Evolutionary conservation across 2,113 vertebrate genomes (phyloP), one percentile per base, ranked within the genome.

Genomic region (Strix uralensis): DNA sequence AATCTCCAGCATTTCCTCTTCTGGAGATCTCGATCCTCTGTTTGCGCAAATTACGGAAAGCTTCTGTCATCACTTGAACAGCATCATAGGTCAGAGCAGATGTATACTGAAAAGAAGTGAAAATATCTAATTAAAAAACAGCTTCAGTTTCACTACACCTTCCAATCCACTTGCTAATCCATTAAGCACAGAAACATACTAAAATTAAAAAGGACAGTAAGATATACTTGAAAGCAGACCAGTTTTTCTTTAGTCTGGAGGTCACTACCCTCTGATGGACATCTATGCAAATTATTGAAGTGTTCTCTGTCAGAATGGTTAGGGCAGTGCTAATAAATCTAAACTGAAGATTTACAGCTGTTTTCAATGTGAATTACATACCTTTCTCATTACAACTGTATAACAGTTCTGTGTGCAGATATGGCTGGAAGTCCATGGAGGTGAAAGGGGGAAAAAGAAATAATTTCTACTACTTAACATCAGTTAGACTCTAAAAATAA

Each of bases 21-120:
- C 99, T 98, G 74, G 99, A 99, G 94, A 99, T 99, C 97, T 99
- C 99, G 81, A 99, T 99, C 92, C 99, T 98, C 90, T 99, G 99
- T 87, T 99, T 99, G 82, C 99, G 98, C 29, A 99, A 98, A 95
- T 99, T 99, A 65, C 99, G 99, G 95, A 99, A 99, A 26, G 99
- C 99, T 97, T 99, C 99, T 0, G 99, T 99, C 99, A 99, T 99
- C 97, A 99, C 99, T 98, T 99, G 99, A 44, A 99, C 99, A 9
- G 99, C 99, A 34, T 99, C 99, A 52, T 99, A 99, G 27, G 99
- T 99, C 98, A 99, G 97, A 59, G 99, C 99, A 54, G 99, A 99
- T 22, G 99, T 99, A 90, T 99, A 99, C 99, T 99, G 97, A 79
- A 98, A 98, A 91, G 32, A 40, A 97, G 30, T 34, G 89, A 82